phyloP scores from a whole-genome alignment of 1,140 invertebrate genomes.

The Formica exsecta region DNA sequence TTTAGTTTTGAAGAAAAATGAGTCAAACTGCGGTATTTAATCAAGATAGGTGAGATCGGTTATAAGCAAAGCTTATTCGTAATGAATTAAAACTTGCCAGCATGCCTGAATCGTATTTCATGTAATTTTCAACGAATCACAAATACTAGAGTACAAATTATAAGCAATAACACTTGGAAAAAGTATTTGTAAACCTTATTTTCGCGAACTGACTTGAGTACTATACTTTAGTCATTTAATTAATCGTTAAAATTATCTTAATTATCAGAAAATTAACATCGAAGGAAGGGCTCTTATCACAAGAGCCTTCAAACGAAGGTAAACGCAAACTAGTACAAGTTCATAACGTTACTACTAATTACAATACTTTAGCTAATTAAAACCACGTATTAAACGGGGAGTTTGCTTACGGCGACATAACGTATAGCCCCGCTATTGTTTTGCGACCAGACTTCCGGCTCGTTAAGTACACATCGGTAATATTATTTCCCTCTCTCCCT shows the following conservation, averaged over 20 bases:
- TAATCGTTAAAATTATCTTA: conserved; percentile 33
- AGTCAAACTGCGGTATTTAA: not conserved
- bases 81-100: not conserved
- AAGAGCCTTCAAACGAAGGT: conserved; percentile 34
- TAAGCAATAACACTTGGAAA: not conserved
- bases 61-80: conserved; percentile 26
- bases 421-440: conserved; percentile 40
- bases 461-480: conserved; percentile 42
- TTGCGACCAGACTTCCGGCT: conserved; percentile 25
- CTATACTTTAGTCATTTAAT: not conserved
- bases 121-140: conserved; percentile 11
- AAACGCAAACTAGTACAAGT: conserved; percentile 35
- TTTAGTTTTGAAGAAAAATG: not conserved
- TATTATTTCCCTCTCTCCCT: not conserved
- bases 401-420: conserved; percentile 19
- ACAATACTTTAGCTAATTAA: conserved; percentile 59
- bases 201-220: not conserved
- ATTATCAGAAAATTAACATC: conserved; percentile 33
- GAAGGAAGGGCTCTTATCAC: not conserved
- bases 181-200: not conserved
- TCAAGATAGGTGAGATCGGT: not conserved
- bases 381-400: conserved; percentile 39
- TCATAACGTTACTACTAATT: conserved; percentile 56
- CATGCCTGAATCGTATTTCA: not conserved
- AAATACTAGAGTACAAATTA: not conserved